Base-by-base conservation (phyloP, 92 coral and sea anemone genomes). In the Bergia sp. region DNA sequence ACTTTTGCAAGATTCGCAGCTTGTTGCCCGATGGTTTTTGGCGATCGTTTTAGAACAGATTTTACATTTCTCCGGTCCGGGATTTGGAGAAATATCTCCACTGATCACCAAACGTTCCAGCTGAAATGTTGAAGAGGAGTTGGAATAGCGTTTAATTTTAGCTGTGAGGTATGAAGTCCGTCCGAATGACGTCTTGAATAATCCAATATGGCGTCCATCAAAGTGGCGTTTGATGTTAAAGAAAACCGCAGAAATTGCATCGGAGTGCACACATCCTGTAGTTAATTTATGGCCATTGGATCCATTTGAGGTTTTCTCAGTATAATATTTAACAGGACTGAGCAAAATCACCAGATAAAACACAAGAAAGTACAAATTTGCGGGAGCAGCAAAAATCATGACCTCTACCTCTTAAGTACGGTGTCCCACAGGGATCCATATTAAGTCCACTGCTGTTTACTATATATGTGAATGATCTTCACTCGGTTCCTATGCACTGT, bases 11-110 rank as follows among this genome's bases (percentile, higher is more conserved):
- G 42, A 69, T 76, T 86, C 89, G 38, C 94, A 86, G 43, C 80
- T 80, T 29, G 89, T 42, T 36, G 93, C 89, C 79, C 91, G 73
- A 79, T 92, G 94, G 64, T 86, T 92, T 13, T 85, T 75, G 58
- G 92, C 94, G 66, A 89, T 38, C 3, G 91, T 89, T 38, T 79
- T 87, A 69, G 73, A 42, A 77, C 93, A 91, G 8, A 85, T 53
- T 37, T 85, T 80, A 39, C 85, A 82, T 76, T 83, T 83, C 43
- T 83, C 87, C 66, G 72, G 72, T 23, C 72, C 72, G 72, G 43
- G 72, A 39, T 47, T 81, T 21, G 85, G 85, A 81, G 85, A 81
- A 81, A 81, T 37, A 81, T 81, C 85, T 47, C 73, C 72, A 83
- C 76, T 82, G 50, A 37, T 10, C 50, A 83, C 77, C 44, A 64